A percentile compares a stretch with the other conserved stretches of the same genome.
Conservation (phyloP, 2,888 invertebrate species). For the Dysmachus trigonus region DNA sequence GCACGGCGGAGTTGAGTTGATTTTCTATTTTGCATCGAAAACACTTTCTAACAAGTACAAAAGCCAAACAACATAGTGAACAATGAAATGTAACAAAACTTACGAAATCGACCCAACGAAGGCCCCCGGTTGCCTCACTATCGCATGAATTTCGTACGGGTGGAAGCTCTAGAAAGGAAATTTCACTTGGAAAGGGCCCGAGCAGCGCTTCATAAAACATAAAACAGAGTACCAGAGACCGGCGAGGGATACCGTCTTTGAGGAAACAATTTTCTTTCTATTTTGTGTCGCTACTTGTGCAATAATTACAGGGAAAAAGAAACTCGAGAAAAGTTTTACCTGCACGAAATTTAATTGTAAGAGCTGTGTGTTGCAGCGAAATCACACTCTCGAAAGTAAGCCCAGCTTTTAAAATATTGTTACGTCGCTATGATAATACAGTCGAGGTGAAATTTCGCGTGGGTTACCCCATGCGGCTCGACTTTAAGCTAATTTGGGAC, state of each 20-base stretch:
- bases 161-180: constrained; percentile 36
- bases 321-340: constrained; percentile 36
- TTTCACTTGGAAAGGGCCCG: constrained; percentile 31
- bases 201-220: neutral
- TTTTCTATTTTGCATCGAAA: constrained; percentile 29
- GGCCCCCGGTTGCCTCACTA: constrained; percentile 23
- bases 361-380: constrained; percentile 16
- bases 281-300: constrained; percentile 27
- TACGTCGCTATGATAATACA: constrained; percentile 6
- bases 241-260: constrained; percentile 19
- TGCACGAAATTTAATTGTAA: constrained; percentile 35
- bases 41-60: constrained; percentile 37
- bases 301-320: constrained; percentile 28
- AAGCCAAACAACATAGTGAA: neutral
- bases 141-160: constrained; percentile 12
- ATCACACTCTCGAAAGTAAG: constrained; percentile 30
- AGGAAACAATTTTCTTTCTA: constrained; percentile 36
- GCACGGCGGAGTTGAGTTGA: neutral
- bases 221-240: neutral
- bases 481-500: neutral
- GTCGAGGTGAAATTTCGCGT: constrained; percentile 10
- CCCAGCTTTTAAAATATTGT: constrained; percentile 1
- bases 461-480: neutral
- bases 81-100: constrained; percentile 36
- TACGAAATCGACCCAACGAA: constrained; percentile 21